Percentiles rank a stretch among this genome's conserved stretches.
Conservation (phyloP, 2,797 vertebrate species). For the Tauraco hartlaubi region DNA sequence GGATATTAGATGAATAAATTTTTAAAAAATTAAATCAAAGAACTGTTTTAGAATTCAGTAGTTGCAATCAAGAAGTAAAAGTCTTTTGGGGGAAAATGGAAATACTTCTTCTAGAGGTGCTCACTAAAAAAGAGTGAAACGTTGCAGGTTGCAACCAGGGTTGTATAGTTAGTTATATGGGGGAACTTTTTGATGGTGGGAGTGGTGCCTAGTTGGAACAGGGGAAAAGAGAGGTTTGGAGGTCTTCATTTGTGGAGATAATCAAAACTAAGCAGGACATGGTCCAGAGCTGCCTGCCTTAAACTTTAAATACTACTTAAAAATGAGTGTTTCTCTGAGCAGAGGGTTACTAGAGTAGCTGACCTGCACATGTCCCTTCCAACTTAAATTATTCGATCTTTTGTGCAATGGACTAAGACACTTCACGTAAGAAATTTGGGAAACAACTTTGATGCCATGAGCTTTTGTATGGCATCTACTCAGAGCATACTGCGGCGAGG, state of each 20-base stretch:
- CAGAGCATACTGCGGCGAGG: fast-evolving
- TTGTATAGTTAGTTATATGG: fast-evolving
- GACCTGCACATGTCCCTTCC: neutral
- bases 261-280: neutral
- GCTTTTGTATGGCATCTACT: neutral
- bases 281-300: neutral
- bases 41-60: conserved; percentile 49
- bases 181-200: neutral
- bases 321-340: neutral
- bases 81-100: neutral
- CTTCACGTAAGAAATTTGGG: neutral
- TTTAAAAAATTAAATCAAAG: conserved; percentile 37
- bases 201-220: neutral
- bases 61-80: conserved; percentile 4
- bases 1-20: conserved; percentile 54
- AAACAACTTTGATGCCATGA: neutral
- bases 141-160: neutral
- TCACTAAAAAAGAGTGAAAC: neutral
- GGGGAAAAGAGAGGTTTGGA: neutral
- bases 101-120: neutral
- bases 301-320: neutral
- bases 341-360: neutral
- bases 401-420: neutral
- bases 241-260: neutral
- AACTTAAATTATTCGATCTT: neutral